A percentile compares a stretch with the other conserved stretches of the same genome.
These are phyloP conservation scores for Arctopsyche grandis DNA, from an alignment of 1,140 invertebrate species.

Conservation along the genomic window DNA sequence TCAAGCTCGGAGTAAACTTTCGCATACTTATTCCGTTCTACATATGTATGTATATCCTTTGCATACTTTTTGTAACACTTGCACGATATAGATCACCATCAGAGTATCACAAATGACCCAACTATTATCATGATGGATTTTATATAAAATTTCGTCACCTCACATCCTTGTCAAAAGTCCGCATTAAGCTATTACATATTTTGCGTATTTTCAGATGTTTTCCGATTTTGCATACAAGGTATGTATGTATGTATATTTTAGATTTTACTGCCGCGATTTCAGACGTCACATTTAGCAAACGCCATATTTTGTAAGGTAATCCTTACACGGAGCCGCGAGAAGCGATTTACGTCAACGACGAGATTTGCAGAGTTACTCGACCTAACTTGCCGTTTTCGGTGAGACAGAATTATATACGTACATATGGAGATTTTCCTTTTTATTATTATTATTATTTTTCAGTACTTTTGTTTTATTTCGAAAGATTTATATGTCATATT, in stretches of 20 bases:
- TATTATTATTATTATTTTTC: background rate
- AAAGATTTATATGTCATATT: too few relatives aligned
- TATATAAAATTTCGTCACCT: too few relatives aligned
- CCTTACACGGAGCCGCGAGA: background rate
- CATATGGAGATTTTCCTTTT: conserved; percentile 3
- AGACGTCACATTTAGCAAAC: conserved; percentile 10
- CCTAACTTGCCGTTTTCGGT: conserved; percentile 8
- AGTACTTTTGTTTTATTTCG: too few relatives aligned
- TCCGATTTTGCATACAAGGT: background rate
- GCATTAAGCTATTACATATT: too few relatives aligned
- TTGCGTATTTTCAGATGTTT: background rate
- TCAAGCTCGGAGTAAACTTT: conserved; percentile 1
- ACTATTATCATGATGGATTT: too few relatives aligned
- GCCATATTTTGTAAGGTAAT: conserved; percentile 26
- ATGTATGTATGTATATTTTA: background rate
- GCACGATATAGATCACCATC: too few relatives aligned
- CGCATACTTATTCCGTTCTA: background rate
- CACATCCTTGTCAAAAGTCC: too few relatives aligned
- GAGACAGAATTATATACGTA: conserved; percentile 8
- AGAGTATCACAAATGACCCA: too few relatives aligned
- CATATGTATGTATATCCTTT: too few relatives aligned
- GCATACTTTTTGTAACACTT: too few relatives aligned
- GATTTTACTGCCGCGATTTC: background rate
- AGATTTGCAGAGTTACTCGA: conserved; percentile 27
- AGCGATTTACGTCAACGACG: conserved; percentile 20